Evolutionary conservation across 2,113 vertebrate genomes (phyloP).

Genomic region (Prochilodus magdalenae): DNA sequence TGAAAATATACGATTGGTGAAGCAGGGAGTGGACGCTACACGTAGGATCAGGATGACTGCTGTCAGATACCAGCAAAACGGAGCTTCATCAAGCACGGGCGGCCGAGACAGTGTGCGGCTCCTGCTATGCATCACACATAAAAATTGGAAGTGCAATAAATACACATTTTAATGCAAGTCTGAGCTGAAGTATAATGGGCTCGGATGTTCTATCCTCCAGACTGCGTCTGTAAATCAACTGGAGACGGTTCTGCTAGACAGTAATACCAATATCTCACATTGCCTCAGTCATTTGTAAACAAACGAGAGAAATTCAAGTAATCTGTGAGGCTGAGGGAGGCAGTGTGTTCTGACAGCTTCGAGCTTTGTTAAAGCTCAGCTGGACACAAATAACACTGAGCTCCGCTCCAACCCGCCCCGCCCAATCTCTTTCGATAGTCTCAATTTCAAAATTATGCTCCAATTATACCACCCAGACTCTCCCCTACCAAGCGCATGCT

Average conservation of each 20-base stretch:
- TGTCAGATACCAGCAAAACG: slow-evolving; percentile 41
- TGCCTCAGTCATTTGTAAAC: slow-evolving; percentile 40
- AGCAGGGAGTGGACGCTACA: slow-evolving; percentile 4
- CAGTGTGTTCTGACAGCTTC: slow-evolving; percentile 39
- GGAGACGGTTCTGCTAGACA: slow-evolving; percentile 25
- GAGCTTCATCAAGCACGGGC: slow-evolving; percentile 39
- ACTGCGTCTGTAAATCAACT: slow-evolving; percentile 47
- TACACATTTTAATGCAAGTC: slow-evolving; percentile 48
- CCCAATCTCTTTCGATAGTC: neutral
- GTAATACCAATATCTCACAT: slow-evolving; percentile 40
- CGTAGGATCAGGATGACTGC: slow-evolving; percentile 38
- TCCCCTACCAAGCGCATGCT: neutral
- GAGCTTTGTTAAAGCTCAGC: slow-evolving; percentile 40
- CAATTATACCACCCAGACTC: slow-evolving; percentile 39
- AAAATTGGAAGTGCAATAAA: slow-evolving; percentile 52
- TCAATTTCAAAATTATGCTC: slow-evolving; percentile 39
- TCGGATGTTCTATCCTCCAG: slow-evolving; percentile 30
- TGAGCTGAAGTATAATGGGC: slow-evolving; percentile 44
- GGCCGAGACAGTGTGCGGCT: neutral
- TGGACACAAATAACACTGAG: slow-evolving; percentile 15
- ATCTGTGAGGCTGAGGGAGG: slow-evolving; percentile 34
- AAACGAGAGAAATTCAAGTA: slow-evolving; percentile 40
- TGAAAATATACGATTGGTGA: slow-evolving; percentile 50
- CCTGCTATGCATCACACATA: slow-evolving; percentile 45
- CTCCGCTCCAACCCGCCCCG: neutral